These are phyloP conservation scores for Dynastes tityus DNA, from an alignment of 2,888 invertebrate genomes.

Conservation along the genomic window DNA sequence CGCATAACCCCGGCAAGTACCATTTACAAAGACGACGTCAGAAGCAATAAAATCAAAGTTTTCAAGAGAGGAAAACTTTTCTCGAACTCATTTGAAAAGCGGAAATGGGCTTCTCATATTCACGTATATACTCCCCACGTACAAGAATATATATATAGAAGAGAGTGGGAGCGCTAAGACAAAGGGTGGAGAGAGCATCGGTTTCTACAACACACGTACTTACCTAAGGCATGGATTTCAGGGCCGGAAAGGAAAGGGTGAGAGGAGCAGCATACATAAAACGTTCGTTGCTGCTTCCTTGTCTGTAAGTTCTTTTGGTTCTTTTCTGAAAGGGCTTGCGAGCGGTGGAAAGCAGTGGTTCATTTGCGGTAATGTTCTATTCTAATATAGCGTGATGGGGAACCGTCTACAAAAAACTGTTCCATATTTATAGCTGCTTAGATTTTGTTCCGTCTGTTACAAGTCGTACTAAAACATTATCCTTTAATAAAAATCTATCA, in stretches of 20 bases:
- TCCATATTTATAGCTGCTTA: no score
- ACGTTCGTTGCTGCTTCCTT: constrained; percentile 1
- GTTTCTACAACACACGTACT: background rate
- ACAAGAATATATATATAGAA: background rate
- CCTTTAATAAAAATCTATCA: no score
- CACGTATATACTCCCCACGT: background rate
- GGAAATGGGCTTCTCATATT: constrained; percentile 39
- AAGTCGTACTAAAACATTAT: no score
- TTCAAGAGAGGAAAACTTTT: constrained; percentile 35
- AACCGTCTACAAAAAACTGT: no score
- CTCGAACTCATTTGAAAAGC: constrained; percentile 33
- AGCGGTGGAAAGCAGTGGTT: background rate
- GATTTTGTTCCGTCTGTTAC: no score
- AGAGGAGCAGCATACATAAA: background rate
- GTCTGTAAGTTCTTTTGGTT: background rate
- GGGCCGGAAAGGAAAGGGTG: background rate
- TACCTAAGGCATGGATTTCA: no score
- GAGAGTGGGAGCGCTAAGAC: constrained; percentile 2
- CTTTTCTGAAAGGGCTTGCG: background rate
- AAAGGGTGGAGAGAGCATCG: background rate
- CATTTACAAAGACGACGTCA: constrained; percentile 37
- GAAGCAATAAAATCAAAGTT: constrained; percentile 42
- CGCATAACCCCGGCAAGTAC: constrained; percentile 31
- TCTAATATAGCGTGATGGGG: no score
- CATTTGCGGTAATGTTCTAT: background rate